Evolutionary conservation across 2,797 vertebrate genomes (phyloP).

Genomic region (Smutsia gigantea): DNA sequence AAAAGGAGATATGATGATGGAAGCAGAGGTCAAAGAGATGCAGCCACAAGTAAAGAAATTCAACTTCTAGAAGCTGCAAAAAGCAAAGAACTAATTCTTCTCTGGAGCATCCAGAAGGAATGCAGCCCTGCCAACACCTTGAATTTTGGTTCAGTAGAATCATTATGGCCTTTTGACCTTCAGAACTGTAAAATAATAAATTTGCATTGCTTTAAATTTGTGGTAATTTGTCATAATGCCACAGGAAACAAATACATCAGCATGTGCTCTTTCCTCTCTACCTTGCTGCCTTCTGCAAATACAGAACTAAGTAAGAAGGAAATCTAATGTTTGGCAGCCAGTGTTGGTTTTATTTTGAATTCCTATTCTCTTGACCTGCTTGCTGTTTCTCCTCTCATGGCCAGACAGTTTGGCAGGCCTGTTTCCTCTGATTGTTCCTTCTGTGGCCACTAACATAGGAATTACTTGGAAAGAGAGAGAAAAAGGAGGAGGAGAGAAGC

Average conservation of each 20-base stretch:
- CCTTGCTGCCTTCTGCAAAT: not conserved
- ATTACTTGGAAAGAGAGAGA: not conserved
- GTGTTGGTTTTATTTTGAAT: not conserved
- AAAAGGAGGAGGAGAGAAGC: not conserved
- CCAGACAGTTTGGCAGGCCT: not conserved
- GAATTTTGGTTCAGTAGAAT: not conserved
- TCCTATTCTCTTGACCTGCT: not conserved
- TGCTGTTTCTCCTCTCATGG: not conserved
- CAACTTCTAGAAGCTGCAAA: not conserved
- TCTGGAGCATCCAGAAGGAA: not conserved
- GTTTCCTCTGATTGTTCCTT: not conserved
- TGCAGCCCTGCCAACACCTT: not conserved
- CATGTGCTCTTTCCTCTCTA: not conserved
- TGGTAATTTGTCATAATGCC: not conserved
- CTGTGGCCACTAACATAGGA: not conserved
- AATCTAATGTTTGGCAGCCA: not conserved
- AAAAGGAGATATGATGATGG: not conserved
- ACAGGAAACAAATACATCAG: not conserved
- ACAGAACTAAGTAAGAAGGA: conserved; percentile 29
- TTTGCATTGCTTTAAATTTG: not conserved
- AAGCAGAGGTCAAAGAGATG: not conserved
- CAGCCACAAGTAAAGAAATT: not conserved
- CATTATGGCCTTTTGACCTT: not conserved
- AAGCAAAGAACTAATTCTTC: not conserved
- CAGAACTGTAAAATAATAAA: not conserved